A percentile compares a stretch with the other conserved stretches of the same genome.
Evolutionary conservation across 2,888 invertebrate genomes (phyloP).

Genomic region (Spilarctia lutea): DNA sequence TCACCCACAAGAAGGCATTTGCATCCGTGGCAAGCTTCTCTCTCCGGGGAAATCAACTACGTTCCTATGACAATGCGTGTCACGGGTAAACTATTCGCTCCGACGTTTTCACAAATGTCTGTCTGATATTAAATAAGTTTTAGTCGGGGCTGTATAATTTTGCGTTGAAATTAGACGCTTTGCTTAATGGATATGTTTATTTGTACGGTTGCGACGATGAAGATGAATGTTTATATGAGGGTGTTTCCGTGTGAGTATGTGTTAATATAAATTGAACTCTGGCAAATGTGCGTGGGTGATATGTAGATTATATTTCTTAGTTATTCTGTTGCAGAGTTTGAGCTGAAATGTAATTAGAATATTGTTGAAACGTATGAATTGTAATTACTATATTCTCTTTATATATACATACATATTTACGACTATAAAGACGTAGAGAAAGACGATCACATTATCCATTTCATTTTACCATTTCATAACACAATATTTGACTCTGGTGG

Average conservation of each 20-base stretch:
- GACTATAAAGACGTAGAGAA: not conserved
- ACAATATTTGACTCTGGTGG: no score
- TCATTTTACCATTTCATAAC: not conserved
- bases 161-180: conserved; percentile 11
- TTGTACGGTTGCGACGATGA: conserved; percentile 1
- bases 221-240: not conserved
- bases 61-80: conserved; percentile 38
- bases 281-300: not conserved
- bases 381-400: not conserved
- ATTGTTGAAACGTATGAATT: not conserved
- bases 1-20: conserved; percentile 29
- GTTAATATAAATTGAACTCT: not conserved
- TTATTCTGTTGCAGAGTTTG: not conserved
- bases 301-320: not conserved
- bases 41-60: conserved; percentile 35
- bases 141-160: conserved; percentile 20
- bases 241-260: not conserved
- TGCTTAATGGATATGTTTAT: conserved; percentile 17
- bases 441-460: not conserved
- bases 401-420: not conserved
- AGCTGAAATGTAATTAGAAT: not conserved
- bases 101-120: conserved; percentile 17
- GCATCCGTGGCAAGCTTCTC: conserved; percentile 22
- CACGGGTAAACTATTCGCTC: conserved; percentile 22
- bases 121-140: conserved; percentile 25